Conservation (phyloP, 2,113 vertebrate genomes). For the Synchiropus splendidus region DNA sequence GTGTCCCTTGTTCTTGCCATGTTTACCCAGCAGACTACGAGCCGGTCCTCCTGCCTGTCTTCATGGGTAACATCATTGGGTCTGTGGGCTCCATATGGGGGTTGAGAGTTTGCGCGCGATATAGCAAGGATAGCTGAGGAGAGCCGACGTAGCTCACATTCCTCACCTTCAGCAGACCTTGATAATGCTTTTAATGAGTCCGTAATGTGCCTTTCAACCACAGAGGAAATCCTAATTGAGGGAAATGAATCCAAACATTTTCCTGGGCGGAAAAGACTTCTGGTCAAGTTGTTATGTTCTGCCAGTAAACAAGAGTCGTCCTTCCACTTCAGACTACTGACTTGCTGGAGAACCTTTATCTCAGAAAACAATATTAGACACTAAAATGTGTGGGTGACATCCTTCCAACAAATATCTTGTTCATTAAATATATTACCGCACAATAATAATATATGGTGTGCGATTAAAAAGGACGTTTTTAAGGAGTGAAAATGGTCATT, state of each 20-base stretch:
- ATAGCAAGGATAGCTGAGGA: conserved; percentile 47
- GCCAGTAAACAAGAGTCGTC: background rate
- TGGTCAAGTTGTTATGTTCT: conserved; percentile 8
- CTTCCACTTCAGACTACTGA: too few relatives aligned
- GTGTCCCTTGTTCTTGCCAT: conserved; percentile 21
- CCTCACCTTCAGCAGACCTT: conserved; percentile 75
- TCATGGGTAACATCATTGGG: background rate
- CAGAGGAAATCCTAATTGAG: conserved; percentile 6
- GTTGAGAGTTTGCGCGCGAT: conserved; percentile 27
- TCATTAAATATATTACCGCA: too few relatives aligned
- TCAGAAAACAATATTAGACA: too few relatives aligned
- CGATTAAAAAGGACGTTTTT: too few relatives aligned
- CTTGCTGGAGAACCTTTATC: too few relatives aligned
- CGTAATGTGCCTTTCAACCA: conserved; percentile 35
- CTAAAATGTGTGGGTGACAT: too few relatives aligned
- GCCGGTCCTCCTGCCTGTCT: background rate
- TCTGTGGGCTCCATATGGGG: background rate
- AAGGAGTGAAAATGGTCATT: too few relatives aligned
- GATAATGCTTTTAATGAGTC: conserved; percentile 69
- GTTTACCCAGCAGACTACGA: background rate
- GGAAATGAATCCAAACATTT: conserved; percentile 1
- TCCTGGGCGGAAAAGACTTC: background rate
- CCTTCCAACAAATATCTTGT: too few relatives aligned
- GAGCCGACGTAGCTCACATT: conserved; percentile 75
- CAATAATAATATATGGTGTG: too few relatives aligned